These are phyloP conservation scores for Engraulis encrasicolus DNA, from an alignment of 2,113 vertebrate species.

Conservation along the genomic window DNA sequence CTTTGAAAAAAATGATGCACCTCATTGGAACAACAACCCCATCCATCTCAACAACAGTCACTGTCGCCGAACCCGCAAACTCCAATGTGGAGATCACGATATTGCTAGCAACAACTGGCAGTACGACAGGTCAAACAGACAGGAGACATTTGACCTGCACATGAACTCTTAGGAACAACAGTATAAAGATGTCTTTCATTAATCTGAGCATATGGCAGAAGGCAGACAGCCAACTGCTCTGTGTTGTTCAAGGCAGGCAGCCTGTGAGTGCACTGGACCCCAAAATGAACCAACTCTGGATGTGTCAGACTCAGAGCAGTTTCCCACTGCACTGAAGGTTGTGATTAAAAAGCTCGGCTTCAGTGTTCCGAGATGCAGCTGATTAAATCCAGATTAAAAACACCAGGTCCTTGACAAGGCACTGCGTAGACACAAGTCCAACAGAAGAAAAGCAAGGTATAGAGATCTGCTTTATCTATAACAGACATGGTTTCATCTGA, in stretches of 20 bases:
- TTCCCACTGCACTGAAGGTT: not conserved
- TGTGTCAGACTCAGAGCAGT: not conserved
- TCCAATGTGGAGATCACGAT: not conserved
- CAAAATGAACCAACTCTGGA: not conserved
- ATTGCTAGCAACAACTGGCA: not conserved
- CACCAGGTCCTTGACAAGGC: not conserved
- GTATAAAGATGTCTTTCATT: not conserved
- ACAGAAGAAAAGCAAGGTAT: not conserved
- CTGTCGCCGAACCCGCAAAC: not conserved
- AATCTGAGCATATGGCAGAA: not conserved
- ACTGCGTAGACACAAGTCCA: not conserved
- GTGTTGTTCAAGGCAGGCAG: too few relatives aligned
- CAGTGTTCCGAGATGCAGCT: not conserved
- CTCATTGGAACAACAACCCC: not conserved
- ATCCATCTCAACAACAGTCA: not conserved
- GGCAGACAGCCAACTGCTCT: not conserved
- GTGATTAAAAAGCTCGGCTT: not conserved
- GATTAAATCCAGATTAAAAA: not conserved
- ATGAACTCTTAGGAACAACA: not conserved
- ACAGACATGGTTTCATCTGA: constrained; percentile 8
- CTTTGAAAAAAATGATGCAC: not conserved
- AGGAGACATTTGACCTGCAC: not conserved
- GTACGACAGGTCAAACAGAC: not conserved
- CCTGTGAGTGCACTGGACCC: not conserved
- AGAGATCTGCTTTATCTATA: not conserved